Evolutionary conservation across 2,797 vertebrate genomes (phyloP).

Genomic region (Champsocephalus esox): DNA sequence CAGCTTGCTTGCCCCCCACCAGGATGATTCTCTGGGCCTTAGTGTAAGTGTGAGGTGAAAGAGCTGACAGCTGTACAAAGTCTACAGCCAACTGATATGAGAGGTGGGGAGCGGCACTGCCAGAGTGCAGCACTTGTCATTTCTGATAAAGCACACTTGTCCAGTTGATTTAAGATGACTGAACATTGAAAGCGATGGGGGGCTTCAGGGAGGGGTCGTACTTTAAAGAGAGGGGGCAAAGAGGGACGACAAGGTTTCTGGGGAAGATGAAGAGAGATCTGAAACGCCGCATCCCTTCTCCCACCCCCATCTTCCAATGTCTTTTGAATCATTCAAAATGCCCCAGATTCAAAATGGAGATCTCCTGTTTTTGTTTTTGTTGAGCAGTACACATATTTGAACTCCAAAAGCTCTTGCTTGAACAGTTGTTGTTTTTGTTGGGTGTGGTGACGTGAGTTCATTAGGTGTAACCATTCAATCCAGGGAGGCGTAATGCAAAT

Average conservation of each 20-base stretch:
- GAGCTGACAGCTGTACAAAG: constrained; percentile 78
- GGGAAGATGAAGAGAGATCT: constrained; percentile 45
- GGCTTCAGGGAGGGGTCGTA: constrained; percentile 8
- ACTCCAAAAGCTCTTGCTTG: constrained; percentile 10
- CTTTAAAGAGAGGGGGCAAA: constrained; percentile 39
- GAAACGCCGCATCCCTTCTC: constrained; percentile 31
- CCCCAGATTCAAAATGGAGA: constrained; percentile 56
- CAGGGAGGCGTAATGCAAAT: not conserved
- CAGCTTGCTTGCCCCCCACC: constrained; percentile 20
- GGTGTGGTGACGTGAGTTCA: not conserved
- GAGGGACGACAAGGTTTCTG: constrained; percentile 27
- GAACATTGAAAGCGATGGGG: constrained; percentile 40
- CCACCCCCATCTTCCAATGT: constrained; percentile 32
- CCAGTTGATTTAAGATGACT: constrained; percentile 75
- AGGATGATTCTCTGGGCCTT: constrained; percentile 56
- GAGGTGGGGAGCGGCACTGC: constrained; percentile 65
- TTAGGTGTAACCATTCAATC: constrained; percentile 7
- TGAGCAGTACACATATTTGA: constrained; percentile 7
- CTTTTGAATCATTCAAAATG: constrained; percentile 53
- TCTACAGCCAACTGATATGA: constrained; percentile 71
- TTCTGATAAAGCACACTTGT: constrained; percentile 69
- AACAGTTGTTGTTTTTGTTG: constrained; percentile 5
- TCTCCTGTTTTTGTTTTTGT: constrained; percentile 26
- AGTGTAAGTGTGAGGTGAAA: constrained; percentile 69
- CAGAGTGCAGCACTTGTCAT: constrained; percentile 77